Conservation (phyloP, 2,797 vertebrate genomes). For the Anguilla marmorata region DNA sequence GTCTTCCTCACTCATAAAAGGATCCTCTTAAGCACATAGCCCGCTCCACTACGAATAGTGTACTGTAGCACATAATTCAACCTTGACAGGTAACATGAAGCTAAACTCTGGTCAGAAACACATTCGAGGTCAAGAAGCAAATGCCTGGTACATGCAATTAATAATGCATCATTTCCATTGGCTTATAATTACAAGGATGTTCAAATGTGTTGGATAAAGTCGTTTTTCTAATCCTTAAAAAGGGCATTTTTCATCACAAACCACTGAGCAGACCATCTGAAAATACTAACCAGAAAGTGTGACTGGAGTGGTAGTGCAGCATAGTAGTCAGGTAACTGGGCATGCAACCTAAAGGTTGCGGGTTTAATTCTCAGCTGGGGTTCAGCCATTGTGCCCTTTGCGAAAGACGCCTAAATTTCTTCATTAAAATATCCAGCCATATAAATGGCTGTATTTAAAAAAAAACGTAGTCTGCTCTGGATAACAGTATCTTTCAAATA, state of each 20-base stretch:
- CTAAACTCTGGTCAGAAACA: slow-evolving; percentile 6
- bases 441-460: no score
- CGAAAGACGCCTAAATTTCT: background rate
- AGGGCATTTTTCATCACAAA: background rate
- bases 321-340: background rate
- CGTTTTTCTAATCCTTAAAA: background rate
- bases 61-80: background rate
- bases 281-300: background rate
- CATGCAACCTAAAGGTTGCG: background rate
- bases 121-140: background rate
- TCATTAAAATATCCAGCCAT: no score
- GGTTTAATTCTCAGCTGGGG: background rate
- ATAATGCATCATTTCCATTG: background rate
- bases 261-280: background rate
- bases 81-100: background rate
- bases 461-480: no score
- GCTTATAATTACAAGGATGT: background rate
- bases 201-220: background rate
- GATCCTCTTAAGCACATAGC: background rate
- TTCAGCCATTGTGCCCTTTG: background rate
- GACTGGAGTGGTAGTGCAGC: background rate
- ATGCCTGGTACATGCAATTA: background rate
- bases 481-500: no score
- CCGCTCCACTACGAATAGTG: background rate
- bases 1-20: background rate